Percentiles rank a stretch among this genome's conserved stretches.
Evolutionary conservation across 1,140 invertebrate genomes (phyloP).

Genomic region (Drosophila navojoa): DNA sequence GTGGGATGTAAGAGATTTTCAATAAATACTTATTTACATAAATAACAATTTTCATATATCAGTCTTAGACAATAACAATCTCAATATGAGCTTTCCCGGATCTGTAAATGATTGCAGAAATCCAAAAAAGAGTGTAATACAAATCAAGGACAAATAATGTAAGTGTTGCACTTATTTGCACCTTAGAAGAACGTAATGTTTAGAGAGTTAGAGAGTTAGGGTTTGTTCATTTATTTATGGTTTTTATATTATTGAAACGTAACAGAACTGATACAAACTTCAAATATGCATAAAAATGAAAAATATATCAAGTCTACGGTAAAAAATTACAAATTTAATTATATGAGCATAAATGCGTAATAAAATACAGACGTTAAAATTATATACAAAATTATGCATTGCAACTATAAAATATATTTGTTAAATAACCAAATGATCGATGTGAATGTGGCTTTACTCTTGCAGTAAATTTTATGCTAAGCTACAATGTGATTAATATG

Average conservation of each 20-base stretch:
- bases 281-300: constrained; percentile 34
- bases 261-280: constrained; percentile 5
- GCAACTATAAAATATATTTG: constrained; percentile 27
- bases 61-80: neutral
- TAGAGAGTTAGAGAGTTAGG: neutral
- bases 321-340: constrained; percentile 35
- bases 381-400: constrained; percentile 48
- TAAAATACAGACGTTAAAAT: constrained; percentile 52
- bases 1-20: neutral
- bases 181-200: neutral
- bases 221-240: constrained; percentile 1
- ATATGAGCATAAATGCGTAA: constrained; percentile 35
- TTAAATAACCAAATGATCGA: constrained; percentile 22
- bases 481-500: neutral
- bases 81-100: neutral
- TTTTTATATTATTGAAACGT: neutral
- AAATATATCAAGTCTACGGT: constrained; percentile 42
- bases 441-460: constrained; percentile 1
- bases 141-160: neutral
- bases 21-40: neutral
- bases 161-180: constrained; percentile 1
- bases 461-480: neutral
- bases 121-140: neutral
- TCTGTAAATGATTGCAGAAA: constrained; percentile 1
- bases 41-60: neutral